Percentiles rank a stretch among this genome's conserved stretches.
Evolutionary conservation across 2,797 vertebrate species (phyloP).

Genomic region (Crax fasciolata): DNA sequence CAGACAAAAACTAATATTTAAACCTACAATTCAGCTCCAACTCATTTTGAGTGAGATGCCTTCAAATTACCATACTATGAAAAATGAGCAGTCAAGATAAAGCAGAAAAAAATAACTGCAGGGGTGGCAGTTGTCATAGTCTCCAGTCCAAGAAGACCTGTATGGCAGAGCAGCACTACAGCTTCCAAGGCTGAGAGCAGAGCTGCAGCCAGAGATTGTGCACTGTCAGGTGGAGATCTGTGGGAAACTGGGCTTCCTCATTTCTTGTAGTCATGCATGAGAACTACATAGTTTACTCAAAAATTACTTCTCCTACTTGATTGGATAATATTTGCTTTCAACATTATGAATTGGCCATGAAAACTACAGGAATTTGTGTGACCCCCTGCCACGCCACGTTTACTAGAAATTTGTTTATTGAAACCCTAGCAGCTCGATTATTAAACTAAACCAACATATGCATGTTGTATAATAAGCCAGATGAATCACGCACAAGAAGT

Average conservation of each 20-base stretch:
- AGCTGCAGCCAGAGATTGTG: accelerated
- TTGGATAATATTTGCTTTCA: neutral
- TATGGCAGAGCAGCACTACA: neutral
- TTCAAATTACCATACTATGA: neutral
- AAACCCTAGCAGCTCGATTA: neutral
- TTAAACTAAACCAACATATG: neutral
- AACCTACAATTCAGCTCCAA: neutral
- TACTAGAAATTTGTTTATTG: neutral
- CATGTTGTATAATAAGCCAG: neutral
- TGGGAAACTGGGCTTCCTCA: neutral
- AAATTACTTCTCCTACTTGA: neutral
- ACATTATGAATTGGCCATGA: neutral
- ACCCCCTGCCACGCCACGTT: neutral
- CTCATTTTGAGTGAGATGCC: neutral
- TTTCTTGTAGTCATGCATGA: neutral
- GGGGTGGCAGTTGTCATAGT: neutral
- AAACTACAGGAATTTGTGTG: neutral
- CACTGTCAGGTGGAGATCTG: neutral
- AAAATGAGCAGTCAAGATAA: neutral
- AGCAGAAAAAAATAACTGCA: neutral
- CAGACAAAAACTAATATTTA: neutral
- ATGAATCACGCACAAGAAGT: neutral
- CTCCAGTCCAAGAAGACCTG: neutral
- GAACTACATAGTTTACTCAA: neutral
- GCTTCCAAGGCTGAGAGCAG: neutral